Conservation (phyloP, 1,140 invertebrate genomes). For the Nilaparvata lugens region DNA sequence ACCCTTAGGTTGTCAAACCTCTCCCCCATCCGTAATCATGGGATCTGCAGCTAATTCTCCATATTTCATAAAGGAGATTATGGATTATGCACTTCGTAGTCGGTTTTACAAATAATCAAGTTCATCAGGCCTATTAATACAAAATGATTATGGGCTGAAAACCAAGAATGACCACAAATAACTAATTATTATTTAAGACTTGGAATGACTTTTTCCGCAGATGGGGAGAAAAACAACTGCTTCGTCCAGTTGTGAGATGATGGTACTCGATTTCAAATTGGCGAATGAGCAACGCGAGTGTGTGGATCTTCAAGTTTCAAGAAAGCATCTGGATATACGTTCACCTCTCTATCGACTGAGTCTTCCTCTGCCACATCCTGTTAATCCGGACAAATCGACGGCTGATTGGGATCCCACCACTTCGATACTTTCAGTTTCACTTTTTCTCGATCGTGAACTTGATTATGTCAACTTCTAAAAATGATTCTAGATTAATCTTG, state of each 20-base stretch:
- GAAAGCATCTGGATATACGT: constrained; percentile 53
- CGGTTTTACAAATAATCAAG: too few relatives aligned
- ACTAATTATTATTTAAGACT: too few relatives aligned
- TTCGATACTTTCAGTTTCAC: constrained; percentile 33
- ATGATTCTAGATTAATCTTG: too few relatives aligned
- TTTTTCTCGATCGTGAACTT: constrained; percentile 22
- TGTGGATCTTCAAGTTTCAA: constrained; percentile 60
- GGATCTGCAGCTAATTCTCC: too few relatives aligned
- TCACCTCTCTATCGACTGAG: constrained; percentile 56
- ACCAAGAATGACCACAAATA: constrained; percentile 33
- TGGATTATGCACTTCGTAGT: too few relatives aligned
- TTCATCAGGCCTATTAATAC: too few relatives aligned
- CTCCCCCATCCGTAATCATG: too few relatives aligned
- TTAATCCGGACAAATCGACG: constrained; percentile 66
- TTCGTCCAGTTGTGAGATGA: constrained; percentile 76
- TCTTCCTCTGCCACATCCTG: constrained; percentile 64
- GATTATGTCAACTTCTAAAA: constrained; percentile 26
- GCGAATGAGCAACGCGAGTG: constrained; percentile 56
- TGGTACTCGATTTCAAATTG: constrained; percentile 63
- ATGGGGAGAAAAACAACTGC: constrained; percentile 74
- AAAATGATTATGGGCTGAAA: constrained; percentile 72
- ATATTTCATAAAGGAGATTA: too few relatives aligned
- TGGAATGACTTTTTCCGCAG: constrained; percentile 38
- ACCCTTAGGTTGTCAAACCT: too few relatives aligned
- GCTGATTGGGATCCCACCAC: constrained; percentile 66